phyloP scores from a whole-genome alignment of 2,888 invertebrate genomes.

The Agrenia bidenticulata region DNA sequence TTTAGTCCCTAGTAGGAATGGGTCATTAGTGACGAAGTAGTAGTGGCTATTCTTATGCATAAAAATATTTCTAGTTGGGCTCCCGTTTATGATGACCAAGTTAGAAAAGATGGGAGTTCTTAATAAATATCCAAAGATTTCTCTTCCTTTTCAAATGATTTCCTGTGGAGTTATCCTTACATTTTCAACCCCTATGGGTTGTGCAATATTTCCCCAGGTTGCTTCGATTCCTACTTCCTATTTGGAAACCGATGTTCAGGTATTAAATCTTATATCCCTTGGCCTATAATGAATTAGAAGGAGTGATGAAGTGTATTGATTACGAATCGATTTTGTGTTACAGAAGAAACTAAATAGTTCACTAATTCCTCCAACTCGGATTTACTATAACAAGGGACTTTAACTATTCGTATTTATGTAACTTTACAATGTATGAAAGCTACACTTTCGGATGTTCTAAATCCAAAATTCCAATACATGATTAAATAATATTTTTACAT shows the following conservation, averaged over 20 bases:
- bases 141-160: constrained; percentile 18
- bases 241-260: constrained; percentile 60
- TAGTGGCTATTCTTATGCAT: no score
- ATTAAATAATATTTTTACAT: no score
- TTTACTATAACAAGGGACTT: constrained; percentile 38
- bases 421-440: no score
- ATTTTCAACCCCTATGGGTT: constrained; percentile 65
- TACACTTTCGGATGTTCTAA: no score
- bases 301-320: no score
- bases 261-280: constrained; percentile 5
- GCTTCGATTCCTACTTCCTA: constrained; percentile 57
- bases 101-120: constrained; percentile 4
- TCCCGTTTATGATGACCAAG: constrained; percentile 9
- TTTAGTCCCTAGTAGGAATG: no score
- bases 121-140: not conserved
- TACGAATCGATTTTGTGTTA: no score
- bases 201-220: constrained; percentile 64
- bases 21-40: not conserved
- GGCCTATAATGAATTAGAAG: no score
- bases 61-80: not conserved
- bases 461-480: no score
- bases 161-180: constrained; percentile 56
- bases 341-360: no score
- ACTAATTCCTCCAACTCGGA: constrained; percentile 62
- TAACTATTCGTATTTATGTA: no score